A percentile compares a stretch with the other conserved stretches of the same genome.
Conservation (phyloP, 2,888 invertebrate species). For the Stegana nigrithorax region DNA sequence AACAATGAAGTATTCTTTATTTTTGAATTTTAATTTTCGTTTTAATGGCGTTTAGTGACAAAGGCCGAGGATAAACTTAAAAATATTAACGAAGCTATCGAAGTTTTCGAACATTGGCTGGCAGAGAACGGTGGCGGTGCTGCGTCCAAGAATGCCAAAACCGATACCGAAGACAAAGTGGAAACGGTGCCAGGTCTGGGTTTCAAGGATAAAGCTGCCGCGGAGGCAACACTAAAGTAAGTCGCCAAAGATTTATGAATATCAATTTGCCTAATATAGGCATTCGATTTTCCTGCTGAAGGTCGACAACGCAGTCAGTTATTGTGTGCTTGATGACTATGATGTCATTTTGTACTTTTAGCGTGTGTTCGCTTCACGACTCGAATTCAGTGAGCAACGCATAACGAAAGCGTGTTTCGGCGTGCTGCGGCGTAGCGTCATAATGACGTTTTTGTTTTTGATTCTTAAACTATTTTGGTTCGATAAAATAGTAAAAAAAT, state of each 20-base stretch:
- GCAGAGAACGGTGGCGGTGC: conserved; percentile 69
- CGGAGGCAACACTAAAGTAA: conserved; percentile 75
- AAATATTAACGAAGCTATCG: conserved; percentile 77
- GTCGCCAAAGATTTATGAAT: conserved; percentile 24
- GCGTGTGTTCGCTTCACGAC: conserved; percentile 29
- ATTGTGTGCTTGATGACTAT: conserved; percentile 32
- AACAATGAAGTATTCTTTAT: neutral
- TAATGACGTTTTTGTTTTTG: no score
- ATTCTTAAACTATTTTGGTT: neutral
- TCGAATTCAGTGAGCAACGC: no score
- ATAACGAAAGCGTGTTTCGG: neutral
- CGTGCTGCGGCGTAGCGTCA: no score
- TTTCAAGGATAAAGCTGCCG: conserved; percentile 83
- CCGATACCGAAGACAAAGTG: conserved; percentile 70
- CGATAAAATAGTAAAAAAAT: conserved; percentile 5
- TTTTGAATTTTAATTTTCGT: neutral
- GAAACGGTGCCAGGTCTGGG: conserved; percentile 81
- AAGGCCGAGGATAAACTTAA: conserved; percentile 78
- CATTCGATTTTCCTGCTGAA: conserved; percentile 18
- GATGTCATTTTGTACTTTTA: conserved; percentile 56
- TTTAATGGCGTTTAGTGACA: conserved; percentile 72
- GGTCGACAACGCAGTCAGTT: conserved; percentile 21
- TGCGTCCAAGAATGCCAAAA: conserved; percentile 68
- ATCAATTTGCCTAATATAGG: neutral
- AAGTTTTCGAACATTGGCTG: conserved; percentile 77